Conservation (phyloP, 2,113 vertebrate species). For the Phrynocephalus versicolor region DNA sequence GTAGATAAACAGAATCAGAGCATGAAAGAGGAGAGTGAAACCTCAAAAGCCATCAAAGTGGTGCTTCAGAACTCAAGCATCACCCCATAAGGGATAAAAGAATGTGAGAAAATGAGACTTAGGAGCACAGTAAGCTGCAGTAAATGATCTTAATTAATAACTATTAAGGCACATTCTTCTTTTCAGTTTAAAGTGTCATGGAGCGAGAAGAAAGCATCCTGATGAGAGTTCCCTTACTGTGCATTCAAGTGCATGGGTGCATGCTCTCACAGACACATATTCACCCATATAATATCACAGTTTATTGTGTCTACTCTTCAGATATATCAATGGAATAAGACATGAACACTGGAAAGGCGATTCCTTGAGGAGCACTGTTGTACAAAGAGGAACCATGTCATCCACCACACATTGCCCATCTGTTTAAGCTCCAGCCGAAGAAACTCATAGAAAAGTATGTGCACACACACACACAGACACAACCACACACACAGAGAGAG, state of each 20-base stretch:
- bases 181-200: background rate
- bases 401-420: background rate
- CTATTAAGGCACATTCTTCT: background rate
- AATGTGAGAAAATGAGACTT: background rate
- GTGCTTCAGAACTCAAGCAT: rapidly evolving
- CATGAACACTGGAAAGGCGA: background rate
- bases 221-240: background rate
- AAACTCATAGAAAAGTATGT: constrained; percentile 10
- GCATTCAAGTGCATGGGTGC: background rate
- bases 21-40: background rate
- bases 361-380: constrained; percentile 73
- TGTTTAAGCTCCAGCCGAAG: constrained; percentile 9
- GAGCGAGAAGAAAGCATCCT: background rate
- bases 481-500: background rate
- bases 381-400: constrained; percentile 38
- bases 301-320: background rate
- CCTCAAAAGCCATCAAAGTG: background rate
- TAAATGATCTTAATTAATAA: background rate
- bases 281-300: background rate
- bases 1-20: background rate
- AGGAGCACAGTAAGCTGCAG: constrained; percentile 20
- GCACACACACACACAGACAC: background rate
- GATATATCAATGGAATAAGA: background rate
- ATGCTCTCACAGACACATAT: background rate
- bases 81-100: rapidly evolving